Base-by-base conservation (phyloP, 2,888 invertebrate genomes). In the Amphipoea oculea region DNA sequence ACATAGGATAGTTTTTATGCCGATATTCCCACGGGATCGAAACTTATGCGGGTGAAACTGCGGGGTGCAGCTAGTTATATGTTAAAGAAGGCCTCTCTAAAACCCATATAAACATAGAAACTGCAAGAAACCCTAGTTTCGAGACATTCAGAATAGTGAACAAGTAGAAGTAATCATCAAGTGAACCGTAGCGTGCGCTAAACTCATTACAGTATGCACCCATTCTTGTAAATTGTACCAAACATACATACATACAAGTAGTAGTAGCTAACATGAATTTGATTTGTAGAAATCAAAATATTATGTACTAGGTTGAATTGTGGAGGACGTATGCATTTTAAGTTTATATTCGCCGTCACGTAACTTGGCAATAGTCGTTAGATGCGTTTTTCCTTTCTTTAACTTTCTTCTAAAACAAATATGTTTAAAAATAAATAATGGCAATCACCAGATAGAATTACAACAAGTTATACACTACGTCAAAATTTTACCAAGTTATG, bases 171-270 rank as follows among this genome's bases (percentile, higher is more conserved):
- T 36, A 79, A 69, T 73, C 63, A 73, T 36, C 40, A 54, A 62
- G 60, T 20, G 71, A 76, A 79, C 81, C 63, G 86, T 93, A 82
- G 92, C 92, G 92, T 93, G 93, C 88, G 76, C 76, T 79, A 77
- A 68, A 79, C 81, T 89, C 91, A 92, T 92, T 92, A 89, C 88
- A 71, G 81, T 86, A 87, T 89, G 86, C 86, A 82, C 85, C 75
- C 86, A 83, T 87, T 87, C 88, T 90, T 90, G 90, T 89, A 85
- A 88, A 91, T 89, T 88, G 75, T 74, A 81, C 83, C 86, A 86
- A 83, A 87, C 84, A 79, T 84, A 83, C 71, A 70, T 71, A 82
- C n/a, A 45, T 67, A 74, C 62, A 51, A 42, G 6, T 29, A 70
- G n/a, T 73, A 73, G 12, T 3, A 70, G 60, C 14, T 67, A 78